Evolutionary conservation across 2,113 vertebrate species (phyloP).

Genomic region (Ciconia maguari): DNA sequence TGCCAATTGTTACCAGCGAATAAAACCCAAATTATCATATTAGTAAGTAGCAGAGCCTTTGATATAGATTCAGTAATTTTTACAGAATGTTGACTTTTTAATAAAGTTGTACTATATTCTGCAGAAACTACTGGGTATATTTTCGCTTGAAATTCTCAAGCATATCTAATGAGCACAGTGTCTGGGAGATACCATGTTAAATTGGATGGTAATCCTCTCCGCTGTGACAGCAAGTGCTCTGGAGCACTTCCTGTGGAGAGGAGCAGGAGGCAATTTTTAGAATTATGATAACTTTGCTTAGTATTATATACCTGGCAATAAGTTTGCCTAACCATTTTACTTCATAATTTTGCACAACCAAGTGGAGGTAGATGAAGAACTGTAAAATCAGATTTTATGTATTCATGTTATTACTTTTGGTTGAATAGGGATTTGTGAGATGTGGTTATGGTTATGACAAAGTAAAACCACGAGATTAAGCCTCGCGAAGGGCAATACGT

Average conservation of each 20-base stretch:
- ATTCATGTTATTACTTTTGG: neutral
- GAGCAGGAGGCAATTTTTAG: neutral
- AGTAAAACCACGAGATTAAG: neutral
- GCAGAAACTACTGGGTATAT: neutral
- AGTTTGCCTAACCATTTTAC: neutral
- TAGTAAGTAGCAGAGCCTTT: neutral
- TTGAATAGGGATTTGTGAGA: neutral
- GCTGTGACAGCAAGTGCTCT: neutral
- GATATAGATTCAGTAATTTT: neutral
- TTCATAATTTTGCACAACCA: neutral
- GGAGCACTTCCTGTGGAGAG: neutral
- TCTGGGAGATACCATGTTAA: neutral
- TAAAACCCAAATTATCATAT: neutral
- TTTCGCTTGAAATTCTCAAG: neutral
- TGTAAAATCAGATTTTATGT: neutral
- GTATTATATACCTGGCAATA: neutral
- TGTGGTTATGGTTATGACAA: neutral
- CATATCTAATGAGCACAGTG: neutral
- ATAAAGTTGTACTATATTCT: neutral
- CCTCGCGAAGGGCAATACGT: accelerated
- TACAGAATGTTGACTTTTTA: neutral
- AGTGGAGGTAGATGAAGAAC: neutral
- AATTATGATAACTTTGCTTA: neutral
- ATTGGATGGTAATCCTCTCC: neutral
- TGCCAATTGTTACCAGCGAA: neutral